Evolutionary conservation across 2,113 vertebrate species (phyloP).

Genomic region (Ploceus nigricollis): DNA sequence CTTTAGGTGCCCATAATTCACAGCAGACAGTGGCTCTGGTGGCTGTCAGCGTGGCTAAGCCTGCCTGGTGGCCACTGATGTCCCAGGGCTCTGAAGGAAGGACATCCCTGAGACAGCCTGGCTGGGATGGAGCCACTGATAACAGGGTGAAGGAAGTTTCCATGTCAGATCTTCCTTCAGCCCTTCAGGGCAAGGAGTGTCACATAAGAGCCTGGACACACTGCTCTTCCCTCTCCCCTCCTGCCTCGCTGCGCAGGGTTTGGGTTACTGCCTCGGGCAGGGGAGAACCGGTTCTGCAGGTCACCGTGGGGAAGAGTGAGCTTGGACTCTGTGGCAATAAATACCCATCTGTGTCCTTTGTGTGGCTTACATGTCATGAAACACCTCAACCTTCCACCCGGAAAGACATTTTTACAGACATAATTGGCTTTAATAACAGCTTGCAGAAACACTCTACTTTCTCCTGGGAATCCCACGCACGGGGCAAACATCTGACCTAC

Average conservation of each 20-base stretch:
- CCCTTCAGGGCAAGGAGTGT: background rate
- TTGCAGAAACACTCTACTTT: background rate
- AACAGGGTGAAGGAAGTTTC: slow-evolving; percentile 5
- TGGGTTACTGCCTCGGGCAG: background rate
- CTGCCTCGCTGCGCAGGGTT: background rate
- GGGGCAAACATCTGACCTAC: background rate
- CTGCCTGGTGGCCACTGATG: background rate
- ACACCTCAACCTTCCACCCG: slow-evolving; percentile 12
- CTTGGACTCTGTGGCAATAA: background rate
- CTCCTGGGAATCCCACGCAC: slow-evolving; percentile 16
- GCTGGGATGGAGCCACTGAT: background rate
- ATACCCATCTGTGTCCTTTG: background rate
- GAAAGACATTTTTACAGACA: slow-evolving; percentile 15
- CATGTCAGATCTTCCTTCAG: background rate
- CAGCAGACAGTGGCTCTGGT: background rate
- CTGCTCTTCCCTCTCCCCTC: background rate
- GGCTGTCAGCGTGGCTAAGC: background rate
- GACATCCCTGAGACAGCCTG: background rate
- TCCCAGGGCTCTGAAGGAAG: rapidly evolving
- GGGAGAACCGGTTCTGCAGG: slow-evolving; percentile 37
- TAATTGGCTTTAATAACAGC: slow-evolving; percentile 37
- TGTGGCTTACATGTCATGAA: background rate
- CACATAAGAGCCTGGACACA: background rate
- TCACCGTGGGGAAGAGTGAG: background rate
- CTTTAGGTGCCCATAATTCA: background rate